phyloP scores from a whole-genome alignment of 2,888 invertebrate genomes.

The Troilus luridus region DNA sequence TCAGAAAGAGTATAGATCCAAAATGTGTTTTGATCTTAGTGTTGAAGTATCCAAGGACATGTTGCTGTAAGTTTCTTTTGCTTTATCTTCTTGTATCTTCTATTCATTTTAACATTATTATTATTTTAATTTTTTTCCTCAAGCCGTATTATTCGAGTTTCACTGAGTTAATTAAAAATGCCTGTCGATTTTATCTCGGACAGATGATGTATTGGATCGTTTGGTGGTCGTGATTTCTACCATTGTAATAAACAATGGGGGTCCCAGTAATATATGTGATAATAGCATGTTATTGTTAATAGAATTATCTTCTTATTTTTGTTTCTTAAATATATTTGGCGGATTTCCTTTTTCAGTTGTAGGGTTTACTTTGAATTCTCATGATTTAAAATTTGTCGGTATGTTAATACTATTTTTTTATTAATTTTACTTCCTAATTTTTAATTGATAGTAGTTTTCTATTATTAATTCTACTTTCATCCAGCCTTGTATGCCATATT shows the following conservation, averaged over 20 bases:
- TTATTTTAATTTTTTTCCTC: background rate
- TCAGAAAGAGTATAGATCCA: background rate
- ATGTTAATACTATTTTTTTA: background rate
- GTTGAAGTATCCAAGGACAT: conserved; percentile 10
- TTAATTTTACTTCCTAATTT: background rate
- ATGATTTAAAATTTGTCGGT: background rate
- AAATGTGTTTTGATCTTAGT: background rate
- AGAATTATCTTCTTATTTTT: no score
- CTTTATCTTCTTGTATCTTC: background rate
- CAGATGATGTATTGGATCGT: background rate
- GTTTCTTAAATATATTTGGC: no score
- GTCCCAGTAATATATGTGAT: background rate
- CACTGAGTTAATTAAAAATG: background rate
- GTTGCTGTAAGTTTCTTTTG: background rate
- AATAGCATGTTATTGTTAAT: background rate
- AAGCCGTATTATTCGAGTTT: background rate
- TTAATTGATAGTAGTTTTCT: background rate
- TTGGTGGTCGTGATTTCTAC: background rate
- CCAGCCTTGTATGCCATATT: background rate
- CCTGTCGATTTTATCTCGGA: background rate
- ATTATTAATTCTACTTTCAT: background rate
- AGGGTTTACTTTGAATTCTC: no score
- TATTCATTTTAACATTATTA: background rate
- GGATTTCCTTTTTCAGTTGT: no score
- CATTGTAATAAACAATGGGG: background rate